Evolutionary conservation across 2,888 invertebrate genomes (phyloP).

Genomic region (Epistrophe eligans): DNA sequence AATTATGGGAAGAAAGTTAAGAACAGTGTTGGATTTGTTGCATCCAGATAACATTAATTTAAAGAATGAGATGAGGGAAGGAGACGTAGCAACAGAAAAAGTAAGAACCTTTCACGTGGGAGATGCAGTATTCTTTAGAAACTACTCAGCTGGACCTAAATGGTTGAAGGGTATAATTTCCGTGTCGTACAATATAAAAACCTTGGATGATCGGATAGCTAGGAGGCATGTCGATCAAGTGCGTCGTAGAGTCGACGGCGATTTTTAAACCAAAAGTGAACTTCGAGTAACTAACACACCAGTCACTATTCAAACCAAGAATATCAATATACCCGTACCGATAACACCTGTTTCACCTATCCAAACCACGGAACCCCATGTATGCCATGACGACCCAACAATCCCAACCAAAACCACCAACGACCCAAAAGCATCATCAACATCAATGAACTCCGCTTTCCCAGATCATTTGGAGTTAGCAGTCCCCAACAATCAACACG

Average conservation of each 20-base stretch:
- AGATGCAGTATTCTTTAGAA: too few relatives aligned
- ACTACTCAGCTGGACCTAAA: not conserved
- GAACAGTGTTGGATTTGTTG: conserved; percentile 18
- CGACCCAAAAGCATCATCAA: too few relatives aligned
- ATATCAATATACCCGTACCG: not conserved
- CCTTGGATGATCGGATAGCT: conserved; percentile 9
- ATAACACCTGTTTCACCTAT: too few relatives aligned
- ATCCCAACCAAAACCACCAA: too few relatives aligned
- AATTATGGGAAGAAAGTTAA: conserved; percentile 24
- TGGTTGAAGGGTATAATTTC: conserved; percentile 16
- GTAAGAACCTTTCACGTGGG: conserved; percentile 16
- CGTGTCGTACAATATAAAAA: conserved; percentile 27
- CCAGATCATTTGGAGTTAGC: too few relatives aligned
- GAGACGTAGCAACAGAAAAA: not conserved
- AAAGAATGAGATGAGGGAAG: not conserved
- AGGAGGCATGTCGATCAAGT: conserved; percentile 35
- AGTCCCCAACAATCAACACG: too few relatives aligned
- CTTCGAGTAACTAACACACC: not conserved
- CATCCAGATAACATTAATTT: conserved; percentile 1
- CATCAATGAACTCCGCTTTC: too few relatives aligned
- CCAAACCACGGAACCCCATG: too few relatives aligned
- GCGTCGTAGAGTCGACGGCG: not conserved
- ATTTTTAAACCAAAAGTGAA: not conserved
- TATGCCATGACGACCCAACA: too few relatives aligned
- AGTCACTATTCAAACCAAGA: conserved; percentile 4